phyloP scores from a whole-genome alignment of 2,113 vertebrate genomes.

The Urocitellus parryii region DNA sequence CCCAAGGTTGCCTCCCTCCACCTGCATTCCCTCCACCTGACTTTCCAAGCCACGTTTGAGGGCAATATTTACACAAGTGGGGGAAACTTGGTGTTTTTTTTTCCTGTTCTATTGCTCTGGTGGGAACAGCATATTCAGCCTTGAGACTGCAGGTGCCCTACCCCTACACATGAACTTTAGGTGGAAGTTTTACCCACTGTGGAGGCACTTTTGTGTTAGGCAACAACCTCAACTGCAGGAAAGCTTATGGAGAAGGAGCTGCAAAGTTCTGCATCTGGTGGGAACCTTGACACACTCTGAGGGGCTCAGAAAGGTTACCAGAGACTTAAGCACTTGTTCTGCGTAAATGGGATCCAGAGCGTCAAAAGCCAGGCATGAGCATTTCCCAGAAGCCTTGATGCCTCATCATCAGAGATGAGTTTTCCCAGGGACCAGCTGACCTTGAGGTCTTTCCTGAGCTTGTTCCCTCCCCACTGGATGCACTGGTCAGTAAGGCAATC shows the following conservation, averaged over 20 bases:
- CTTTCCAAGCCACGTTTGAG: constrained; percentile 6
- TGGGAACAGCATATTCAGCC: neutral
- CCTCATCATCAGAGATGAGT: neutral
- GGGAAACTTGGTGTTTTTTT: neutral
- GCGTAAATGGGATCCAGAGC: neutral
- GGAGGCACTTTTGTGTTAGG: neutral
- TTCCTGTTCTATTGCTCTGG: neutral
- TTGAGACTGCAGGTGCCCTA: neutral
- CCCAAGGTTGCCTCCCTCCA: neutral
- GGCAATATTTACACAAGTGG: neutral
- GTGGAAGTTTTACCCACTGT: neutral
- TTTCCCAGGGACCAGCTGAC: neutral
- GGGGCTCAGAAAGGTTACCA: neutral
- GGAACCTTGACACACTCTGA: neutral
- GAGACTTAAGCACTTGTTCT: neutral
- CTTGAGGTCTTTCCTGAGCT: neutral
- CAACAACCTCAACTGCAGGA: neutral
- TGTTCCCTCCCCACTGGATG: neutral
- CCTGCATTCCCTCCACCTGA: neutral
- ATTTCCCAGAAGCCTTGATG: neutral
- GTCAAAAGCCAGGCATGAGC: neutral
- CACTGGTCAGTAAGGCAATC: neutral
- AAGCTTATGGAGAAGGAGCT: neutral
- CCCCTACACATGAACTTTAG: neutral
- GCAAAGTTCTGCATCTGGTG: neutral